phyloP scores from a whole-genome alignment of 2,113 vertebrate species.

The Junco hyemalis region DNA sequence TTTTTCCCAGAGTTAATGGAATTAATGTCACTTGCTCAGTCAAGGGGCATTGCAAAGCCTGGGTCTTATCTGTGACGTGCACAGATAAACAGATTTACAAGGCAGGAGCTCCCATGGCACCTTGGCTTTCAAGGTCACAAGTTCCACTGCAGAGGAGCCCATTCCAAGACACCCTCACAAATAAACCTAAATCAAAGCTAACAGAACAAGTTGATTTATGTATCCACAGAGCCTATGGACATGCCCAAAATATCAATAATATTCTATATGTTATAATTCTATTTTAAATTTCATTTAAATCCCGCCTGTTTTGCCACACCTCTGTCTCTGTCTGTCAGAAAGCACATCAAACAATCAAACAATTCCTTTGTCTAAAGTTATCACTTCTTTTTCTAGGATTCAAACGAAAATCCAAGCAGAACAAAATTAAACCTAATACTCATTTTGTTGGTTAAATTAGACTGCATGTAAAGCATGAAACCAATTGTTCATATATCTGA shows the following conservation, averaged over 20 bases:
- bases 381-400: not conserved
- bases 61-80: slow-evolving; percentile 43
- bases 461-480: not conserved
- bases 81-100: slow-evolving; percentile 53
- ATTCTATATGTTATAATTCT: not conserved
- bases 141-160: not conserved
- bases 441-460: not conserved
- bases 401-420: not conserved
- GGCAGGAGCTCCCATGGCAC: not conserved
- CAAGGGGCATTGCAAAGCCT: slow-evolving; percentile 20
- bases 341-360: not conserved
- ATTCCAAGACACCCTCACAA: not conserved
- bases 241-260: not conserved
- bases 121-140: slow-evolving; percentile 31
- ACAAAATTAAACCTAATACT: not conserved
- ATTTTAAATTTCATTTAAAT: not conserved
- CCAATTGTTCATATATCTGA: not conserved
- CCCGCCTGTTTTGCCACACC: not conserved
- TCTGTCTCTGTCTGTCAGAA: not conserved
- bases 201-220: not conserved
- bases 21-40: slow-evolving; percentile 50
- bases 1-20: slow-evolving; percentile 48
- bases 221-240: not conserved
- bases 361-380: not conserved
- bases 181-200: accelerated